A percentile compares a stretch with the other conserved stretches of the same genome.
Evolutionary conservation across 1,140 invertebrate genomes (phyloP).

Genomic region (Brachystomella parvula): DNA sequence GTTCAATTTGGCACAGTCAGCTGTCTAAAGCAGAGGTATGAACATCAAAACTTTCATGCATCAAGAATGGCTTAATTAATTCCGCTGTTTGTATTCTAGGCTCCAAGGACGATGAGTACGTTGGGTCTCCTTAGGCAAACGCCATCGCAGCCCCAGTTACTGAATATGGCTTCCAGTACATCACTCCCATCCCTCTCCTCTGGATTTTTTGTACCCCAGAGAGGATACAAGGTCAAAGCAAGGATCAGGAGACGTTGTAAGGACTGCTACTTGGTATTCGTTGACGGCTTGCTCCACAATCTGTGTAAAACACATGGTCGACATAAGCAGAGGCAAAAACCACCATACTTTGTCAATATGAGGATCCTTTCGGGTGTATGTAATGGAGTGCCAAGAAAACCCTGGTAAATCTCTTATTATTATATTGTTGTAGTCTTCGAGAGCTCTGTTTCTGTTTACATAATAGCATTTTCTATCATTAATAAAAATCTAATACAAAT

Average conservation of each 20-base stretch:
- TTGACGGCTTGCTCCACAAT: slow-evolving; percentile 60
- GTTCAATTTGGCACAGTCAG: no score
- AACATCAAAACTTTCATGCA: background rate
- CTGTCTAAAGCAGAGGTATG: no score
- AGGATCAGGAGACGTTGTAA: slow-evolving; percentile 57
- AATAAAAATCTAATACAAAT: no score
- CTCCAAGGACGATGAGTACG: background rate
- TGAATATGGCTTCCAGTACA: no score
- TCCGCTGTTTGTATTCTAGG: background rate
- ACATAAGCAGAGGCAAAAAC: slow-evolving; percentile 68
- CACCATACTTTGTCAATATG: slow-evolving; percentile 53
- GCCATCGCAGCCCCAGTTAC: background rate
- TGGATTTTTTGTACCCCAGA: no score
- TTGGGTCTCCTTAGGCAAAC: background rate
- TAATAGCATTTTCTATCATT: no score
- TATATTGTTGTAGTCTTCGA: no score
- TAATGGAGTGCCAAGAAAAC: background rate
- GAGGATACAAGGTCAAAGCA: slow-evolving; percentile 55
- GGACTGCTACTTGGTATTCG: slow-evolving; percentile 62
- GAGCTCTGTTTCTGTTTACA: no score
- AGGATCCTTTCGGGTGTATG: slow-evolving; percentile 62
- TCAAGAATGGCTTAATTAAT: no score
- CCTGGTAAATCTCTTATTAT: background rate
- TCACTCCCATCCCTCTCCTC: no score
- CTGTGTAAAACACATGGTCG: slow-evolving; percentile 64